Base-by-base conservation (phyloP, 1,140 invertebrate species). In the Bombyx mandarina region DNA sequence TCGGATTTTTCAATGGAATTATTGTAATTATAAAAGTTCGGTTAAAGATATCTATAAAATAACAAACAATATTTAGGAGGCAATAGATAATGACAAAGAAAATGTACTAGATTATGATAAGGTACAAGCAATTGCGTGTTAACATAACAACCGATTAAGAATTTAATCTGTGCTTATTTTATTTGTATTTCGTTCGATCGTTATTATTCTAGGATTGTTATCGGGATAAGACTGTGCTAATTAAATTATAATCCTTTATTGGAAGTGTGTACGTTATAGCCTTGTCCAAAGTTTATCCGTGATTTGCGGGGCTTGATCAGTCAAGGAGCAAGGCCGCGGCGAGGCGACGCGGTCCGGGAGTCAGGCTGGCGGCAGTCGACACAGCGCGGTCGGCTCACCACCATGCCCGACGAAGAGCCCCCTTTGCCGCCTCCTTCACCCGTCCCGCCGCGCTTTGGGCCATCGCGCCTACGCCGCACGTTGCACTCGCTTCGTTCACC, bases 401-500 rank as follows among this genome's bases (percentile, higher is more conserved):
- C 62, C 75, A 79, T 78, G 79, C 66, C 63, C 55, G 71, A 75
- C 70, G 71, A 66, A 58, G 73, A 73, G 65, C 69, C 72, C 67
- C 69, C 71, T 54, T 61, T 62, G 58, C 65, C 65, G 57, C 66
- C 66, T 48, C 63, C 70, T 57, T 64, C 66, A 46, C 60, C 63
- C 48, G 57, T 58, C 54, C 66, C 51, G 51, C 51, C 67, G 45
- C 51, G 61, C 63, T 48, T 60, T 58, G 54, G 59, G 57, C 70
- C 71, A 58, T 83, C 80, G 64, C 79, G 79, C 62, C 77, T 83
- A 61, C 79, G 76, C 54, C 78, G 81, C 61, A 80, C 81, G 60
- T 71, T 86, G 58, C 75, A 77, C 62, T 69, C 81, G 73, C 77
- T 86, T 35, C 79, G 82, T 64, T 77, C 81, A 62, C 79, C 83